Percentiles rank a stretch among this genome's conserved stretches.
phyloP scores from a whole-genome alignment of 2,113 vertebrate species.

The Oplegnathus fasciatus region DNA sequence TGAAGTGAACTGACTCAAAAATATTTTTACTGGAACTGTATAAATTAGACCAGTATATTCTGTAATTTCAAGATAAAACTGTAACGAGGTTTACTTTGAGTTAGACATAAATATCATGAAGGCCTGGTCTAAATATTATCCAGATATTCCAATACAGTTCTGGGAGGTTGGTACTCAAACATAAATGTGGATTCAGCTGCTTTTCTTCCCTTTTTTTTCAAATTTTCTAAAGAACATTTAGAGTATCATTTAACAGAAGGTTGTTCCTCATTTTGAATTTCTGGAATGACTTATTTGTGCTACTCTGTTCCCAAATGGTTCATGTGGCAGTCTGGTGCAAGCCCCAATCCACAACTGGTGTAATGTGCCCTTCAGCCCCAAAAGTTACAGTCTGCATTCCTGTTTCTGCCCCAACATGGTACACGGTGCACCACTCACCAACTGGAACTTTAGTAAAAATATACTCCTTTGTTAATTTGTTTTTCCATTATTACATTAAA shows the following conservation, averaged over 20 bases:
- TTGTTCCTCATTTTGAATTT: neutral
- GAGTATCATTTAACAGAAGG: neutral
- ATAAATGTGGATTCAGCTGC: neutral
- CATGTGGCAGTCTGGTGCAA: neutral
- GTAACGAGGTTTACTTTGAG: neutral
- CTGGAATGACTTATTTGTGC: neutral
- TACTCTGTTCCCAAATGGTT: neutral
- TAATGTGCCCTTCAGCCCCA: neutral
- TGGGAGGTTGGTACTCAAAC: neutral
- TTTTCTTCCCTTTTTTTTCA: neutral
- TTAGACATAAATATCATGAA: neutral
- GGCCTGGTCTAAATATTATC: neutral
- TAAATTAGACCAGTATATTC: neutral
- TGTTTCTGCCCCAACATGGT: neutral
- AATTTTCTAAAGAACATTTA: neutral
- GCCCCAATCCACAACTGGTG: neutral
- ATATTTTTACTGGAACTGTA: neutral
- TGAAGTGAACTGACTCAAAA: neutral
- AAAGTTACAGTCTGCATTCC: neutral
- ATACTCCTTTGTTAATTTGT: neutral
- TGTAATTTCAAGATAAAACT: neutral
- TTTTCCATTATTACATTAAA: neutral
- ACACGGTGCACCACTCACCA: neutral
- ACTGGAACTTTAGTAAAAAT: neutral
- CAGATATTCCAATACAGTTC: neutral